Percentiles rank a stretch among this genome's conserved stretches.
phyloP scores from a whole-genome alignment of 2,888 invertebrate species.

The Drosophila ustulata region DNA sequence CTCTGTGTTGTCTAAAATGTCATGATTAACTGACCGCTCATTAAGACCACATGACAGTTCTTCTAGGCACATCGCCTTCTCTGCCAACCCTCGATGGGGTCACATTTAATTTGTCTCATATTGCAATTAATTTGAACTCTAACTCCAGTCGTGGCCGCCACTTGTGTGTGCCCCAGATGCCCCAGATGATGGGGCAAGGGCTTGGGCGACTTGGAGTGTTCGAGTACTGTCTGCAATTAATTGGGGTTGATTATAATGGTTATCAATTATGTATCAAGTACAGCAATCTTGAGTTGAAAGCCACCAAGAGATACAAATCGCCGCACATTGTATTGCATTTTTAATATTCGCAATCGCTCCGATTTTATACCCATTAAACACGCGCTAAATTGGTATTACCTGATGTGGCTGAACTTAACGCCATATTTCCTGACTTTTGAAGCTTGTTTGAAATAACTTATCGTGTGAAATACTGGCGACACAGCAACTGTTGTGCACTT shows the following conservation, averaged over 20 bases:
- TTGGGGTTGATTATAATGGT: constrained; percentile 60
- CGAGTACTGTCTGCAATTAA: constrained; percentile 56
- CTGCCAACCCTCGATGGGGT: constrained; percentile 51
- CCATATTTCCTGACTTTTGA: not conserved
- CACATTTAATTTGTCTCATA: constrained; percentile 75
- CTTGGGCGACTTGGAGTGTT: constrained; percentile 33
- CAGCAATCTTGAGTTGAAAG: constrained; percentile 2
- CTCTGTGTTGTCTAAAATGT: constrained; percentile 51
- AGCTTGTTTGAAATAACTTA: no score
- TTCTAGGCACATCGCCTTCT: not conserved
- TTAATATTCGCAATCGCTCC: not conserved
- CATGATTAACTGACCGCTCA: constrained; percentile 81
- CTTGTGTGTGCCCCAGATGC: constrained; percentile 6
- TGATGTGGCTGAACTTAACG: constrained; percentile 16
- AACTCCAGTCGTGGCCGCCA: constrained; percentile 21
- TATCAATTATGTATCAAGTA: constrained; percentile 36
- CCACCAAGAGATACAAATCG: not conserved
- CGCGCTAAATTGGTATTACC: not conserved
- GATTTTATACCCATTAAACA: not conserved
- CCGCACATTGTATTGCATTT: not conserved
- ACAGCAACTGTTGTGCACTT: no score
- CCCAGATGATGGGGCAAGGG: constrained; percentile 4
- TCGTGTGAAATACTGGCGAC: no score
- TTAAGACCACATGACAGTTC: constrained; percentile 64
- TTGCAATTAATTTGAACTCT: constrained; percentile 78